Evolutionary conservation across 2,113 vertebrate species (phyloP), one percentile per base, ranked within the genome.

Genomic region (Xyliphius kryptos): DNA sequence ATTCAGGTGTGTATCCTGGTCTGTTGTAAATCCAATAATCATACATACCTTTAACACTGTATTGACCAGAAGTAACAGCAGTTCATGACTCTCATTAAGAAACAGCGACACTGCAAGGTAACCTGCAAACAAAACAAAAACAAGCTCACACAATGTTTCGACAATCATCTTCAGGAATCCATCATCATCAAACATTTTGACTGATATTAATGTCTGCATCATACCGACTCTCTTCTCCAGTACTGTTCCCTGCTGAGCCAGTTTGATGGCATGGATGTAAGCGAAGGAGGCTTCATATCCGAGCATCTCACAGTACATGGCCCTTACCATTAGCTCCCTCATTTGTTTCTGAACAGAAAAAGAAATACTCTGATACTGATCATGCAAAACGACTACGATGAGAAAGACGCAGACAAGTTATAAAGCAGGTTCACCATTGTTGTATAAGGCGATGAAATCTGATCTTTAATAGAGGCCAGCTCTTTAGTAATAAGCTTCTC

Each of bases 1-100:
- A n/a, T n/a, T n/a, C n/a, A n/a, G n/a, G n/a, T n/a, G n/a, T n/a
- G n/a, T n/a, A n/a, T n/a, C n/a, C n/a, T n/a, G n/a, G n/a, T n/a
- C n/a, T n/a, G n/a, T n/a, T n/a, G n/a, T n/a, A n/a, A n/a, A n/a
- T n/a, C n/a, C n/a, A n/a, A n/a, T n/a, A n/a, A n/a, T n/a, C n/a
- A n/a, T n/a, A n/a, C n/a, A n/a, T n/a, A 96, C 95, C 91, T 97
- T 98, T 75, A 98, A 85, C 64, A 98, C 95, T 63, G 95, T 98
- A 79, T 98, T 98, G 60, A 98, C 95, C 61, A 97, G 88, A 1
- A 98, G 90, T 67, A 97, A 88, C 1, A 98, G 81, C 56, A 98
- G 80, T 40, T 98, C 93, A 11, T 97, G 92, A 74, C 75, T 91
- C 85, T 98, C 96, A 63, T 91, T 90, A 4, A 98, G 85, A 87